Base-by-base conservation (phyloP, 2,888 invertebrate species). In the Eugnorisma glareosa region DNA sequence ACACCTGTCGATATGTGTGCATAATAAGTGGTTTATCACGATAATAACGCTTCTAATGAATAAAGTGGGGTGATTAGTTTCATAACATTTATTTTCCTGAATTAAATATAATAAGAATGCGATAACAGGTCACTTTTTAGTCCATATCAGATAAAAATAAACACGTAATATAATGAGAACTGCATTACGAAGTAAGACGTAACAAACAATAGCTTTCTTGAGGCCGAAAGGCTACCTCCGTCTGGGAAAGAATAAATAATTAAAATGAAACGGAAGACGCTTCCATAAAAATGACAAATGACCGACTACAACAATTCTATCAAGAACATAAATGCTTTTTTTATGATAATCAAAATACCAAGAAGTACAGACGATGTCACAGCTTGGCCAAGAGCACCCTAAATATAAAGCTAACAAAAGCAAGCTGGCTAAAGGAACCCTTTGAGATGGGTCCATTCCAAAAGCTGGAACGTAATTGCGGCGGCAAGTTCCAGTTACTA, bases 201-300 rank as follows among this genome's bases (percentile, higher is more conserved):
- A 67, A 84, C 51, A 70, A 45, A 82, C 74, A 80, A 80, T 75
- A 69, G 75, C 68, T 75, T 45, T 82, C 70, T 64, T 84, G 63
- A 48, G 48, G 35, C 63, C 82, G 28, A 67, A 73, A 61, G 1
- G 1, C 21, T 35, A 40, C 24, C 43, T 40, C 51, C 13, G 66
- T 63, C 81, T 75, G 77, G 54, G 67, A 73, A 77, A 82, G 48
- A 73, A 81, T 69, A 61, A 75, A 75, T 71, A 64, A 80, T 86
- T 75, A 61, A 73, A 83, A 69, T 48, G 51, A 69, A 79, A 67
- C 68, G 61, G 64, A 69, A 78, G 73, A 72, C 67, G 54, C 18
- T 40, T n/a, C 66, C 57, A 86, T 85, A 75, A 78, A 85, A 73
- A 78, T 78, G 63, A 82, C 72, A 75, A 77, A 82, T 40, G 72